Evolutionary conservation across 2,797 vertebrate genomes (phyloP), one percentile per base, ranked within the genome.

Genomic region (Paratrypauchen microcephalus): DNA sequence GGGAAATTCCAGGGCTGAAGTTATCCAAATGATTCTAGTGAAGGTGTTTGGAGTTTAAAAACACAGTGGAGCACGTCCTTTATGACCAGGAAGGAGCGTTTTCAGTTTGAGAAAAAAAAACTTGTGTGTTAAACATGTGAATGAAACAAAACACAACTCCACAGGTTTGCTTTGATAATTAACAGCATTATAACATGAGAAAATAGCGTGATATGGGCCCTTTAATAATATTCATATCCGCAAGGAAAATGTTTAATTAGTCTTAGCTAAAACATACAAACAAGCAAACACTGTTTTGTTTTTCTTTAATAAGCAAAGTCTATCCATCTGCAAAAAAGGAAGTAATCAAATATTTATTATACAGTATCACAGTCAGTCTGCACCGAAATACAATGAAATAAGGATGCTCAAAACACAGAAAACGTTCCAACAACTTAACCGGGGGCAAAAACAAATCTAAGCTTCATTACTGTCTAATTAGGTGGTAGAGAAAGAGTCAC

Each of bases 161-260:
- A 3, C 32, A 3, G 32, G 32, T 36, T 1, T 36, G 32, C 9
- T 36, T 36, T 36, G 8, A 36, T 36, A 36, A 36, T 7, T 36
- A 36, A 36, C 32, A 36, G 9, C 32, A 9, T 36, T 8, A 36
- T 9, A 36, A 36, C 7, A 36, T 2, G 8, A 36, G 32, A 36
- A 36, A 36, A 9, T 9, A 36, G 8, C 2, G 32, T 2, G 9
- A 36, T 36, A 36, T 36, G 32, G 32, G 32, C 32, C 8, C 32
- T 36, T 36, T 36, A 47, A 66, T 18, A 36, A 32, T 26, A 59
- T 55, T 47, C 80, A 36, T 16, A n/a, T 67, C 68, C 56, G 13
- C 5, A 3, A 54, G 64, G 50, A 0, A 41, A 62, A 32, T 70
- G 19, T 70, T 69, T 67, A 77, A 84, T 82, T 83, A 84, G 74